These are phyloP conservation scores for Platynereis dumerilii DNA, from an alignment of 2,888 invertebrate genomes.

Conservation along the genomic window DNA sequence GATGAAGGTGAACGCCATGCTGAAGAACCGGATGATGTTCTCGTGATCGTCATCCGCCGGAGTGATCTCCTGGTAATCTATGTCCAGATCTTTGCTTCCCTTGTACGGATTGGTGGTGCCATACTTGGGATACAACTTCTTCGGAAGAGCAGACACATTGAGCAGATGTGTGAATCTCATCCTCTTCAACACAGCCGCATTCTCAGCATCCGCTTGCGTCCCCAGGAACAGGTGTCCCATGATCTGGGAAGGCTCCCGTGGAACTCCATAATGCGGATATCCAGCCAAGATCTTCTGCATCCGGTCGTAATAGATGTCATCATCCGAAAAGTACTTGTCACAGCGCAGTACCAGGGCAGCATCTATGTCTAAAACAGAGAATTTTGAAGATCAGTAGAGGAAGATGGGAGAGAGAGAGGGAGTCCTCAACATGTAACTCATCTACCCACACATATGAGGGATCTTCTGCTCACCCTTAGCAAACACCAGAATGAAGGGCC, in stretches of 20 bases:
- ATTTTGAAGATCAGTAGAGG: neutral
- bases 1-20: neutral
- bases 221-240: conserved; percentile 30
- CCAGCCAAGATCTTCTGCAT: conserved; percentile 31
- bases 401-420: too few relatives aligned
- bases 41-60: neutral
- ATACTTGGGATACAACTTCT: too few relatives aligned
- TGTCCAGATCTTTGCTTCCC: too few relatives aligned
- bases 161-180: conserved; percentile 30
- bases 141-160: conserved; percentile 13
- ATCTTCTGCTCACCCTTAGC: too few relatives aligned
- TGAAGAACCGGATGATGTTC: neutral
- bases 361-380: too few relatives aligned
- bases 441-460: too few relatives aligned
- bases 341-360: neutral
- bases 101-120: too few relatives aligned
- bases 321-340: neutral
- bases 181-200: conserved; percentile 21
- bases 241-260: conserved; percentile 27
- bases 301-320: conserved; percentile 31
- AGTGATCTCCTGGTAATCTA: too few relatives aligned
- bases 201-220: conserved; percentile 34
- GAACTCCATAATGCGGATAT: conserved; percentile 30
- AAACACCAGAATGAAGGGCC: too few relatives aligned
- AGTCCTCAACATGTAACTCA: too few relatives aligned